These are phyloP conservation scores for Squalus acanthias DNA, from an alignment of 2,797 vertebrate species.

Conservation along the genomic window DNA sequence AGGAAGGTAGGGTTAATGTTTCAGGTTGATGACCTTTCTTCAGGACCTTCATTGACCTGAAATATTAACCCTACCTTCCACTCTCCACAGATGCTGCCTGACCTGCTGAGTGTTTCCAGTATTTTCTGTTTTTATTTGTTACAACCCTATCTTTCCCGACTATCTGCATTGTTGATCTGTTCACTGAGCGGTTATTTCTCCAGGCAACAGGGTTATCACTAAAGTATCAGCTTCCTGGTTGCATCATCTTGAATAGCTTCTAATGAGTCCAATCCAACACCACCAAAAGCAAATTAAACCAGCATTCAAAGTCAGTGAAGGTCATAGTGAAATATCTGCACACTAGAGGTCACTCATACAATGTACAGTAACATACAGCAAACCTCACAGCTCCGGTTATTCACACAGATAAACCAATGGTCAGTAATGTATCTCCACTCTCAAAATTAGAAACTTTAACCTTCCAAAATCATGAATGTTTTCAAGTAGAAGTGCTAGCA, in stretches of 20 bases:
- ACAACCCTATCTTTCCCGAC: neutral
- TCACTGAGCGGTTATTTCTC: too few species aligned
- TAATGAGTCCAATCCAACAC: neutral
- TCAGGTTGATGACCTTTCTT: neutral
- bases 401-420: neutral
- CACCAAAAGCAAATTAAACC: neutral
- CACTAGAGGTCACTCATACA: neutral
- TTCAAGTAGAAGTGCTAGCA: too few species aligned
- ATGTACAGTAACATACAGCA: neutral
- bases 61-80: neutral
- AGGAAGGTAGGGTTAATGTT: neutral
- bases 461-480: too few species aligned
- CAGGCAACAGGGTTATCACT: too few species aligned
- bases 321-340: neutral
- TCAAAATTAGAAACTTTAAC: too few species aligned
- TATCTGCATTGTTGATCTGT: too few species aligned
- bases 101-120: too few species aligned
- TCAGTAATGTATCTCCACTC: too few species aligned
- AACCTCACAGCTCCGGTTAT: neutral
- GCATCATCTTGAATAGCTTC: neutral
- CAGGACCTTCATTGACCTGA: neutral
- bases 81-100: too few species aligned
- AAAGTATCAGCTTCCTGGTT: neutral
- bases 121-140: neutral
- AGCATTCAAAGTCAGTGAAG: neutral